Evolutionary conservation across 1,140 invertebrate genomes (phyloP).

Genomic region (Plodia interpunctella): DNA sequence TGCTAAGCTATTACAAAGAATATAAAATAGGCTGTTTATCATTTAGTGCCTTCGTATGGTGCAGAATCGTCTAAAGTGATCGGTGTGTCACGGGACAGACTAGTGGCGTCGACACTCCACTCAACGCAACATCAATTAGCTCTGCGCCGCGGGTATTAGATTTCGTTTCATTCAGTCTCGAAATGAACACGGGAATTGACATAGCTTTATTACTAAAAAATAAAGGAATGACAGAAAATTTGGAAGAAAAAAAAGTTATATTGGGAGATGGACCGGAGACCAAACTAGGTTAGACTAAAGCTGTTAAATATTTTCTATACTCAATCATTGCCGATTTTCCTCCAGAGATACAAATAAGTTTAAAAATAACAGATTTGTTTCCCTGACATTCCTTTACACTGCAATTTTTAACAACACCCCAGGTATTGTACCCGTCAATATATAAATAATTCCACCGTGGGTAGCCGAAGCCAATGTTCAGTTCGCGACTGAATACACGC

Average conservation of each 20-base stretch:
- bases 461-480: constrained; percentile 7
- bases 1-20: constrained; percentile 51
- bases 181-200: constrained; percentile 2
- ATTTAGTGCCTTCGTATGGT: constrained; percentile 68
- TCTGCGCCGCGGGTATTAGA: neutral
- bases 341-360: no score
- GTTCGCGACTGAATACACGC: constrained; percentile 3
- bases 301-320: no score
- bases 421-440: no score
- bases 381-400: no score
- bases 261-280: no score
- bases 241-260: no score
- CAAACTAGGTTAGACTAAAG: no score
- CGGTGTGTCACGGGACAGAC: constrained; percentile 32
- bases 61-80: constrained; percentile 56
- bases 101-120: constrained; percentile 12
- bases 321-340: no score
- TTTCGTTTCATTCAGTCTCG: constrained; percentile 4
- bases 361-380: no score
- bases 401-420: no score
- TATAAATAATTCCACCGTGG: neutral
- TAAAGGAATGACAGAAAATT: no score
- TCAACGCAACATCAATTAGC: constrained; percentile 6
- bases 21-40: constrained; percentile 62
- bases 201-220: neutral